Percentiles rank a stretch among this genome's conserved stretches.
These are phyloP conservation scores for Cheilosia grossa DNA, from an alignment of 2,888 invertebrate genomes.

Conservation along the genomic window DNA sequence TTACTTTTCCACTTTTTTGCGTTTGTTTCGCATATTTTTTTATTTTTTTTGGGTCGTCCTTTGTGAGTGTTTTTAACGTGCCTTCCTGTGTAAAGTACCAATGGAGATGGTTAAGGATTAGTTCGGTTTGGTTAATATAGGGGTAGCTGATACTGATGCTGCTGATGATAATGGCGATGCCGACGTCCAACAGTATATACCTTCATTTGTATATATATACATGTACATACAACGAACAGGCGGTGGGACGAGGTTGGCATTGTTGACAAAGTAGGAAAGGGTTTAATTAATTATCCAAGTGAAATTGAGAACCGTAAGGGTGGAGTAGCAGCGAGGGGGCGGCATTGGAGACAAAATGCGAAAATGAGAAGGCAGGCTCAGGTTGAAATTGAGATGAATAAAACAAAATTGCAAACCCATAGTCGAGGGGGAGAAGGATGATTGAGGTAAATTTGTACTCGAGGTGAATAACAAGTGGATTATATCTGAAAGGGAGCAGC, in stretches of 20 bases:
- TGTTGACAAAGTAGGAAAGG: constrained; percentile 67
- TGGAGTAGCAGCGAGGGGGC: neutral
- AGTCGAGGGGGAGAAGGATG: constrained; percentile 26
- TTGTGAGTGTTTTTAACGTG: constrained; percentile 42
- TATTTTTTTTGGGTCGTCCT: constrained; percentile 21
- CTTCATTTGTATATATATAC: neutral
- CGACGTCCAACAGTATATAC: neutral
- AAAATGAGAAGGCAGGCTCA: constrained; percentile 44
- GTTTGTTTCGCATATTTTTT: constrained; percentile 13
- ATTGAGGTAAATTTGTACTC: constrained; percentile 72
- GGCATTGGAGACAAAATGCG: constrained; percentile 22
- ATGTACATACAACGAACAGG: neutral
- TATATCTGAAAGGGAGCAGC: constrained; percentile 40
- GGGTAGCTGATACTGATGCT: constrained; percentile 39
- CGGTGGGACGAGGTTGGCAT: constrained; percentile 31
- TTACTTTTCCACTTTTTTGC: constrained; percentile 21
- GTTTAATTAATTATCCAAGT: constrained; percentile 73
- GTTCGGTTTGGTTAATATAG: constrained; percentile 53
- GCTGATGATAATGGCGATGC: neutral
- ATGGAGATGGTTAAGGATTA: constrained; percentile 66
- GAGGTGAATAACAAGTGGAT: constrained; percentile 71
- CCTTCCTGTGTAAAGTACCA: constrained; percentile 63
- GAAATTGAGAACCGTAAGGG: constrained; percentile 35
- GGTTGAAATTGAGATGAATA: constrained; percentile 64
- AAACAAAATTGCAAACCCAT: constrained; percentile 23